These are phyloP conservation scores for Stenodera caucasica DNA, from an alignment of 2,888 invertebrate genomes.

Conservation along the genomic window DNA sequence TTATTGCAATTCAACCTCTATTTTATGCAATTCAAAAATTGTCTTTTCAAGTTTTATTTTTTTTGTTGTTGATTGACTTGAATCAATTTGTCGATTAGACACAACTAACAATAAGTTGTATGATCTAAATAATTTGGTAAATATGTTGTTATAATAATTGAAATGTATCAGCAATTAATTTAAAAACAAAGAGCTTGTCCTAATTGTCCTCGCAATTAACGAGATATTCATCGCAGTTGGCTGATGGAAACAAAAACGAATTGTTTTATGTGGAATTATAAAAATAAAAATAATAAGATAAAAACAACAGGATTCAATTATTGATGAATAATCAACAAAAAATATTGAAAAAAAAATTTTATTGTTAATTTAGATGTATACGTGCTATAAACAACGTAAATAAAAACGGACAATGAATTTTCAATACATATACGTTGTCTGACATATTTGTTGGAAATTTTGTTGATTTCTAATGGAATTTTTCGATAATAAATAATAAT, in stretches of 20 bases:
- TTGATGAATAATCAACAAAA: not conserved
- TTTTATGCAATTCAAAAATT: not conserved
- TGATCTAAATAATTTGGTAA: too few species aligned
- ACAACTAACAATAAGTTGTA: too few species aligned
- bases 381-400: not conserved
- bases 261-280: not conserved
- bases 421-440: not conserved
- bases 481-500: not conserved
- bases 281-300: not conserved
- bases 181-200: constrained; percentile 2
- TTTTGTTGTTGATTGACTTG: too few species aligned
- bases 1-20: not conserved
- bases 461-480: not conserved
- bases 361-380: not conserved
- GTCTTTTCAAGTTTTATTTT: too few species aligned
- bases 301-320: not conserved
- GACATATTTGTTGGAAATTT: not conserved
- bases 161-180: not conserved
- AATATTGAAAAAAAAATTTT: not conserved
- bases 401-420: not conserved
- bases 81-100: too few species aligned
- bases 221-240: not conserved
- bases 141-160: not conserved
- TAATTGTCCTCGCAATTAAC: not conserved
- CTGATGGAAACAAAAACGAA: constrained; percentile 4